phyloP scores from a whole-genome alignment of 2,888 invertebrate species.

The Didymodactylos carnosus region DNA sequence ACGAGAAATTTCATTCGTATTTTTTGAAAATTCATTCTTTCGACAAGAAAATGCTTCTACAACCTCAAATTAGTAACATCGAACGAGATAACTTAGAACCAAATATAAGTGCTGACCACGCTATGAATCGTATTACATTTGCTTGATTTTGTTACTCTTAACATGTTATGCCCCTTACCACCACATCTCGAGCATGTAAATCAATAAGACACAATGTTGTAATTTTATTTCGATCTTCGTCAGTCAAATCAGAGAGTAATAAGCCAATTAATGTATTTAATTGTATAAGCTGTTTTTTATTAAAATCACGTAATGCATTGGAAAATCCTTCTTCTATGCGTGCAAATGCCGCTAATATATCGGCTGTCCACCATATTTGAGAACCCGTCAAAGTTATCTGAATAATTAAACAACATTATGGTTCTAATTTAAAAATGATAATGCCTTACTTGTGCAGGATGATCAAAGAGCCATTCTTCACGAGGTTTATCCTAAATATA shows the following conservation, averaged over 20 bases:
- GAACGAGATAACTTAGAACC: no score
- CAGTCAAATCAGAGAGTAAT: constrained; percentile 64
- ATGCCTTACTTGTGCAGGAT: neutral
- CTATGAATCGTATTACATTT: no score
- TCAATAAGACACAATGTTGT: constrained; percentile 76
- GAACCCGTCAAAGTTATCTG: neutral
- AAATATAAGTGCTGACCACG: no score
- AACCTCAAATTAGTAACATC: no score
- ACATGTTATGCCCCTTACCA: constrained; percentile 46
- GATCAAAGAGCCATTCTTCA: constrained; percentile 17
- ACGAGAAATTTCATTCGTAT: no score
- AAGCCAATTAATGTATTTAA: constrained; percentile 68
- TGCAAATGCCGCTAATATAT: constrained; percentile 69
- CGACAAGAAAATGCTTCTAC: no score
- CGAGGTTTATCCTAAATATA: constrained; percentile 30
- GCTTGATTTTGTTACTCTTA: no score
- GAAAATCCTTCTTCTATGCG: constrained; percentile 83
- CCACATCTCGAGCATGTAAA: constrained; percentile 85
- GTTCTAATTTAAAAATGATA: no score
- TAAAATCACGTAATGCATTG: constrained; percentile 81
- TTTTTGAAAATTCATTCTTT: no score
- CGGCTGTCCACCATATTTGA: constrained; percentile 54
- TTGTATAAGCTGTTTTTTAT: constrained; percentile 52
- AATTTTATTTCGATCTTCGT: constrained; percentile 79
- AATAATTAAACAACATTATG: no score